Conservation (phyloP, 2,113 vertebrate genomes). For the Spea multiplicata region DNA sequence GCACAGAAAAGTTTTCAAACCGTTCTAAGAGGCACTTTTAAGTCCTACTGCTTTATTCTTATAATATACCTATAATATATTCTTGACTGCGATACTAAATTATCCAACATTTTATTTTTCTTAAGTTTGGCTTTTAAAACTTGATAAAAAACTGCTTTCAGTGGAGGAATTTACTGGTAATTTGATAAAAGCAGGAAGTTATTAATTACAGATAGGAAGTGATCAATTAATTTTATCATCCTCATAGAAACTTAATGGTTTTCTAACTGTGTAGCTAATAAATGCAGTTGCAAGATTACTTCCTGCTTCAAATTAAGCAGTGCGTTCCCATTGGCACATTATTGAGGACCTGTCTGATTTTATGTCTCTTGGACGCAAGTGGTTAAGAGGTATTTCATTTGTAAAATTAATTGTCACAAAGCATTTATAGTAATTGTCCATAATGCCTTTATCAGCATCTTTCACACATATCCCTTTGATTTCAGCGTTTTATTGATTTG, state of each 20-base stretch:
- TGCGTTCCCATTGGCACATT: background rate
- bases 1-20: too few relatives aligned
- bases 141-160: too few relatives aligned
- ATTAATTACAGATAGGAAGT: slow-evolving; percentile 36
- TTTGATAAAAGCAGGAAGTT: slow-evolving; percentile 19
- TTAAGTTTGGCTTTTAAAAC: too few relatives aligned
- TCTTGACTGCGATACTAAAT: too few relatives aligned
- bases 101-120: too few relatives aligned
- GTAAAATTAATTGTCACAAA: background rate
- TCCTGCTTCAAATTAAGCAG: slow-evolving; percentile 1
- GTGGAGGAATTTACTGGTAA: background rate
- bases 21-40: too few relatives aligned
- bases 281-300: background rate
- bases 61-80: too few relatives aligned
- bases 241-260: slow-evolving; percentile 23
- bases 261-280: slow-evolving; percentile 14
- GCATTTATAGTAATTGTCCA: too few relatives aligned
- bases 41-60: too few relatives aligned
- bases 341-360: background rate
- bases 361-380: background rate
- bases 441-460: too few relatives aligned
- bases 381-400: background rate
- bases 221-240: slow-evolving; percentile 30
- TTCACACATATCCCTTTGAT: too few relatives aligned
- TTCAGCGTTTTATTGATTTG: too few relatives aligned